Conservation (phyloP, 2,888 invertebrate species). For the Tipula lateralis region DNA sequence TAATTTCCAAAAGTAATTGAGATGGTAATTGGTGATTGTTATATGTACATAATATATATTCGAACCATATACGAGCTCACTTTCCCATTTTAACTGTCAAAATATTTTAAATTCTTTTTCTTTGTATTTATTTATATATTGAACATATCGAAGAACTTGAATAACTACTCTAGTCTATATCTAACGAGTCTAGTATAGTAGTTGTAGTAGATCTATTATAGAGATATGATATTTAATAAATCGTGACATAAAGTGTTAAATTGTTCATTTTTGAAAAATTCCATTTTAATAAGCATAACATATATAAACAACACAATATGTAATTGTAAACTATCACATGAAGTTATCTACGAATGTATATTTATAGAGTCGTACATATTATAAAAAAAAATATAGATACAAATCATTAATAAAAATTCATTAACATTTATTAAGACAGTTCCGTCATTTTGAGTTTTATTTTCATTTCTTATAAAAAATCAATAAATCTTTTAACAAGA, state of each 20-base stretch:
- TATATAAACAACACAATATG: not conserved
- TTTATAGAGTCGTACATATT: not conserved
- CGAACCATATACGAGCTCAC: not conserved
- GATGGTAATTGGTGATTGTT: not conserved
- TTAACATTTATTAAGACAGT: constrained; percentile 19
- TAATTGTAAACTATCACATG: constrained; percentile 11
- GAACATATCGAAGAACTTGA: not conserved
- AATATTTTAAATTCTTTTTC: not conserved
- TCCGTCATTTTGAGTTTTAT: not conserved
- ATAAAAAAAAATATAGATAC: not conserved
- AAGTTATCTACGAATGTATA: constrained; percentile 2
- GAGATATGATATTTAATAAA: constrained; percentile 4
- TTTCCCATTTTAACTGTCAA: not conserved
- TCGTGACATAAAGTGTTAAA: constrained; percentile 19
- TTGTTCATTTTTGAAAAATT: not conserved
- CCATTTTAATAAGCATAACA: not conserved
- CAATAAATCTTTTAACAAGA: constrained; percentile 3
- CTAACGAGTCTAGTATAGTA: not conserved
- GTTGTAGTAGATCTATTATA: not conserved
- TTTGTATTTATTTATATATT: not conserved
- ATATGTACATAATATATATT: not conserved
- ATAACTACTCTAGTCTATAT: not conserved
- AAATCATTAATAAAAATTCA: constrained; percentile 24
- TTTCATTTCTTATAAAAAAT: not conserved
- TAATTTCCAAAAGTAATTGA: constrained; percentile 19